Evolutionary conservation across 2,888 invertebrate species (phyloP), one percentile per base, ranked within the genome.

Genomic region (Dermolepida albohirtum): DNA sequence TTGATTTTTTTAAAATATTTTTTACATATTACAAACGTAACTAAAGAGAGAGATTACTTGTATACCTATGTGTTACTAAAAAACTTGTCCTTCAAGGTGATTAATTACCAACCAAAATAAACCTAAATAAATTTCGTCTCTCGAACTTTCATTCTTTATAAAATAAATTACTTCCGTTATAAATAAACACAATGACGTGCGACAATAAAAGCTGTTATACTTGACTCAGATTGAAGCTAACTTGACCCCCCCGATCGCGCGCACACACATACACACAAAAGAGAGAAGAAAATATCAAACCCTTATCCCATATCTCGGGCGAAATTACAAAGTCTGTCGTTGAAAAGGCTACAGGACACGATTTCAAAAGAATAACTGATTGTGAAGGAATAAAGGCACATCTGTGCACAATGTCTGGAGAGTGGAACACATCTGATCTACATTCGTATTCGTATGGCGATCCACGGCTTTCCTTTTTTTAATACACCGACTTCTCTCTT

Each of bases 321-420:
- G 76, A 78, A 80, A 80, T 80, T 78, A 78, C 79, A 79, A 79
- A 79, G 79, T 79, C 78, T 77, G 76, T 74, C 78, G 78, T 76
- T 79, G 79, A 80, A 80, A 80, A 79, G 80, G 80, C 79, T 77
- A 78, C 79, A 78, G 78, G 78, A 79, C 78, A 76, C 79, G 77
- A 78, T 78, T 79, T 79, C 77, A 79, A 80, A 80, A 80, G 81
- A 81, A 80, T 81, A 81, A 81, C 80, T 78, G 80, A 81, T 81
- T 80, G 80, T 81, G 78, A 57, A 77, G 73, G 78, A 77, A 79
- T 78, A 80, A 79, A 78, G 74, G 74, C 72, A 72, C 67, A 74
- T 74, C 77, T 72, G 73, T 74, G 72, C 76, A 73, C 74, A 73
- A 72, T 73, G 69, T 71, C 72, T 55, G 71, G 69, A 47, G 72